Evolutionary conservation across 2,113 vertebrate genomes (phyloP).

Genomic region (Tetraodon nigroviridis): DNA sequence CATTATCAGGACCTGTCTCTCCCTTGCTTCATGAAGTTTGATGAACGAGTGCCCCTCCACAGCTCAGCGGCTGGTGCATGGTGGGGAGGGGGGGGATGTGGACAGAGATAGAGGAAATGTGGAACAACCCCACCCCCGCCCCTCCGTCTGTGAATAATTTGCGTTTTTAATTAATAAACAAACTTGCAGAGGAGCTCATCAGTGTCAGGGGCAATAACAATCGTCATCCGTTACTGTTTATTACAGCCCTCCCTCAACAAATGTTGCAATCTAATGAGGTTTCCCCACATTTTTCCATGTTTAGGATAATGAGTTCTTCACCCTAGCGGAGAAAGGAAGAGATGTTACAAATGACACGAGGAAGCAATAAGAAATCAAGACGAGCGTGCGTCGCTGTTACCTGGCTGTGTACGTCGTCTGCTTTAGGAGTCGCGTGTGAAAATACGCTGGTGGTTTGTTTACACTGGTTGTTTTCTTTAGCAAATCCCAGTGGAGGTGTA

Average conservation of each 20-base stretch:
- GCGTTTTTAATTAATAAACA: constrained; percentile 99
- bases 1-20: constrained; percentile 97
- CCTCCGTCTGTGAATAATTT: constrained; percentile 67
- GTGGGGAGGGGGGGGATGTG: constrained; percentile 26
- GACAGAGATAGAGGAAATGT: constrained; percentile 46
- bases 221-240: constrained; percentile 99
- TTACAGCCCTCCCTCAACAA: constrained; percentile 96
- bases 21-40: constrained; percentile 99
- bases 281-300: constrained; percentile 88
- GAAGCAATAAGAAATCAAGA: constrained; percentile 62
- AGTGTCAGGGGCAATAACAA: constrained; percentile 98
- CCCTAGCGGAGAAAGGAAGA: constrained; percentile 65
- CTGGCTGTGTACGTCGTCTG: constrained; percentile 51
- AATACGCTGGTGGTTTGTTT: constrained; percentile 62
- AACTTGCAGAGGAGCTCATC: constrained; percentile 99
- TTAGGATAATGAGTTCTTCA: constrained; percentile 97
- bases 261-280: constrained; percentile 99
- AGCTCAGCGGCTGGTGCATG: constrained; percentile 89
- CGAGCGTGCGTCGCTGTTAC: constrained; percentile 65
- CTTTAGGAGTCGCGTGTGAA: constrained; percentile 56
- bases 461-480: constrained; percentile 64
- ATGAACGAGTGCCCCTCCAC: constrained; percentile 96
- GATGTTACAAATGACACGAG: constrained; percentile 65
- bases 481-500: constrained; percentile 68
- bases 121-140: constrained; percentile 8